Conservation (phyloP, 2,797 vertebrate genomes). For the Hylomyscus alleni region DNA sequence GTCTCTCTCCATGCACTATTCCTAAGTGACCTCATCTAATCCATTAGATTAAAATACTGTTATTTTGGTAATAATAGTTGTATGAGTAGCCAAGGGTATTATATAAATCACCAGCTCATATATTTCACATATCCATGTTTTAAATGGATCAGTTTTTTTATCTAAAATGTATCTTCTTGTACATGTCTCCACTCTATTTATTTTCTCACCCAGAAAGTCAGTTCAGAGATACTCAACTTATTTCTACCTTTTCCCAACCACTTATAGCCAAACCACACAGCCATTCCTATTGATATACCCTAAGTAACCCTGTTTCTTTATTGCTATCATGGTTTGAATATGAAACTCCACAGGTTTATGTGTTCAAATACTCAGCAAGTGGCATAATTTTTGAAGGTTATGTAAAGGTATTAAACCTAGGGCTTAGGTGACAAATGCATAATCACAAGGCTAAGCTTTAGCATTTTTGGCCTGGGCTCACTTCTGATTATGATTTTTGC, state of each 20-base stretch:
- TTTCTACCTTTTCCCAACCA: slow-evolving; percentile 14
- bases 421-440: neutral
- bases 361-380: neutral
- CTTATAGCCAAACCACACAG: neutral
- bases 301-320: neutral
- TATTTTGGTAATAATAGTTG: slow-evolving; percentile 66
- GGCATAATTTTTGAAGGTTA: neutral
- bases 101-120: slow-evolving; percentile 52
- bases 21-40: neutral
- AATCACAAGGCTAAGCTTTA: neutral
- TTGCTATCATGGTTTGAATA: neutral
- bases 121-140: slow-evolving; percentile 49
- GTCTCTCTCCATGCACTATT: slow-evolving; percentile 36
- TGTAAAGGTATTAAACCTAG: neutral
- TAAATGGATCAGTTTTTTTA: slow-evolving; percentile 48
- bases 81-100: slow-evolving; percentile 37
- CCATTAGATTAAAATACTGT: slow-evolving; percentile 57
- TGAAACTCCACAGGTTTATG: neutral
- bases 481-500: neutral
- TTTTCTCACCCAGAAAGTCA: slow-evolving; percentile 50
- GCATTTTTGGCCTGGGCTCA: neutral
- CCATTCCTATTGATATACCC: neutral
- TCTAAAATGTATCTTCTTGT: neutral
- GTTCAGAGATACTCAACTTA: neutral
- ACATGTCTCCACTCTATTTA: neutral